phyloP scores from a whole-genome alignment of 2,797 vertebrate species.

The Gymnothorax reevesii region DNA sequence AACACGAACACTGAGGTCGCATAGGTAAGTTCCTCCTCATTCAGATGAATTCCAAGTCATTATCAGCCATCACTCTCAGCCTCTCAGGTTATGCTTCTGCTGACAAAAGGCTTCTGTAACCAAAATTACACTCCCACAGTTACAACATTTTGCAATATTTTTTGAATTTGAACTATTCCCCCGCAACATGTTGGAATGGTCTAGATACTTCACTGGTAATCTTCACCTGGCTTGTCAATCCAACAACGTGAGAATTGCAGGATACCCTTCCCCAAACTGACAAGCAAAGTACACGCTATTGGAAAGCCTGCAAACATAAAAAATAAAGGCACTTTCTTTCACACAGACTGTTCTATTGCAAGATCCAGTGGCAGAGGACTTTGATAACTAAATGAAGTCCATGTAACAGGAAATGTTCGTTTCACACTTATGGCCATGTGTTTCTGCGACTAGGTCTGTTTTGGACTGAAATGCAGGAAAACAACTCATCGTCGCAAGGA shows the following conservation, averaged over 20 bases:
- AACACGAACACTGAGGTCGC: not conserved
- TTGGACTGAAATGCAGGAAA: conserved; percentile 62
- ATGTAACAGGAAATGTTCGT: conserved; percentile 55
- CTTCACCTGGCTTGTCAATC: conserved; percentile 13
- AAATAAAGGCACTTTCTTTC: not conserved
- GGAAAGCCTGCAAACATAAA: not conserved
- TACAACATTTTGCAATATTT: not conserved
- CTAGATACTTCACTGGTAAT: not conserved
- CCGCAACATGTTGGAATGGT: not conserved
- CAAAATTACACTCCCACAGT: not conserved
- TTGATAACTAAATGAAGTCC: conserved; percentile 53
- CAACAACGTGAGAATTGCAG: conserved; percentile 4
- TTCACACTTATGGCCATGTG: conserved; percentile 58
- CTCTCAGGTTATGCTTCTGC: not conserved
- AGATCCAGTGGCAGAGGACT: conserved; percentile 49
- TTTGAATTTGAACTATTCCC: not conserved
- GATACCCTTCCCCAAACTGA: conserved; percentile 3
- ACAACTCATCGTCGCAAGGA: conserved; percentile 59
- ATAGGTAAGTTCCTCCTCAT: not conserved
- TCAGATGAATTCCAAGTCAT: conserved; percentile 9
- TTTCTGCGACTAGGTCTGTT: conserved; percentile 49
- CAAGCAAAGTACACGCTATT: not conserved
- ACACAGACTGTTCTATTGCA: conserved; percentile 45
- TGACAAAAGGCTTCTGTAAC: not conserved
- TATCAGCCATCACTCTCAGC: not conserved